phyloP scores from a whole-genome alignment of 2,888 invertebrate species.

The Nematopogon swammerdamellus region DNA sequence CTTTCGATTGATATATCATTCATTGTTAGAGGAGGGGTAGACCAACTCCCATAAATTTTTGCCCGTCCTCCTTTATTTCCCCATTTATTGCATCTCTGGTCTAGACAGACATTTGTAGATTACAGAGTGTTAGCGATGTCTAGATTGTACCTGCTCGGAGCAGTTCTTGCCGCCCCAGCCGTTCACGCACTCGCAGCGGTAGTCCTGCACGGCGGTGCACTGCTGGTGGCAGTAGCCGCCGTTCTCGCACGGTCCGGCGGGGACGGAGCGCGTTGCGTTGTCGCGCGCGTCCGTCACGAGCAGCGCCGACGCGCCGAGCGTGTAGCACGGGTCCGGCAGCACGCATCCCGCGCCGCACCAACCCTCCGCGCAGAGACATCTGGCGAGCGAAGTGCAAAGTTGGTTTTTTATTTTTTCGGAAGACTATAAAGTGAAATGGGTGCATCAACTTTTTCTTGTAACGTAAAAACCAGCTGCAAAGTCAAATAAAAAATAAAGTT shows the following conservation, averaged over 20 bases:
- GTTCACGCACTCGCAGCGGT: constrained; percentile 64
- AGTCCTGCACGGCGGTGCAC: constrained; percentile 60
- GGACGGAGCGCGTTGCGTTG: constrained; percentile 15
- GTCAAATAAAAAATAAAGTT: too few species aligned
- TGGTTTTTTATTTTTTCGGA: too few species aligned
- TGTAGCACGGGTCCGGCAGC: constrained; percentile 68
- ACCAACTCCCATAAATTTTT: too few species aligned
- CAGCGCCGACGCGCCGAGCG: constrained; percentile 11
- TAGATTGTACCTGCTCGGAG: constrained; percentile 64
- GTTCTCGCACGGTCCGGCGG: constrained; percentile 62
- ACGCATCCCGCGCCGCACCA: constrained; percentile 75
- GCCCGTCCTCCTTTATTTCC: too few species aligned
- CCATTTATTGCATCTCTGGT: too few species aligned
- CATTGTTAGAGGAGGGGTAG: too few species aligned
- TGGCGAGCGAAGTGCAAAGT: constrained; percentile 16
- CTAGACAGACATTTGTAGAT: too few species aligned
- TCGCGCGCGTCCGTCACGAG: constrained; percentile 1
- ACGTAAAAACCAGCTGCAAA: too few species aligned
- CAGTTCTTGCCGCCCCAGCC: constrained; percentile 76
- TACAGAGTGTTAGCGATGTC: too few species aligned
- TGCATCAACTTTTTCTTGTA: too few species aligned
- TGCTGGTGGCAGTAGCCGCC: constrained; percentile 67
- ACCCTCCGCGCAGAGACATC: constrained; percentile 57
- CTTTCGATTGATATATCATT: too few species aligned
- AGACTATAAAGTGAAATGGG: too few species aligned